Evolutionary conservation across 2,113 vertebrate species (phyloP).

Genomic region (Hypocryptadius cinnamomeus): DNA sequence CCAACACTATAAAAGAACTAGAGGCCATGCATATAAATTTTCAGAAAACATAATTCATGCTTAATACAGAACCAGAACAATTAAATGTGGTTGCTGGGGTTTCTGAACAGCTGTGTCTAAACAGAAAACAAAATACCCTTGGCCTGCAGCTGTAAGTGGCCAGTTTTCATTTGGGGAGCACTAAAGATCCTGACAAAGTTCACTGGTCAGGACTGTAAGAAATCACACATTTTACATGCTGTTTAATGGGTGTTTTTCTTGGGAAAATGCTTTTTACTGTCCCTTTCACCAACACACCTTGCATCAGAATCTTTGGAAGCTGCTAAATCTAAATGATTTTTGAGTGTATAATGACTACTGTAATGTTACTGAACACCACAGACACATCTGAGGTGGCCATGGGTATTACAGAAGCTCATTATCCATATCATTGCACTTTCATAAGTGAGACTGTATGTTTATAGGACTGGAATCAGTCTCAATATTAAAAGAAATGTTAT

Average conservation of each 20-base stretch:
- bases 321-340: neutral
- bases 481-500: neutral
- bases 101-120: neutral
- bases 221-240: neutral
- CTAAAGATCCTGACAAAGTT: neutral
- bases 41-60: neutral
- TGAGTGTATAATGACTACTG: neutral
- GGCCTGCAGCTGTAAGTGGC: neutral
- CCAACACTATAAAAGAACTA: neutral
- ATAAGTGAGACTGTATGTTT: neutral
- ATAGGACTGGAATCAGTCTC: neutral
- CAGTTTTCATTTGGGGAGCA: neutral
- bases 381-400: neutral
- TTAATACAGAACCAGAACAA: neutral
- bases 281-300: neutral
- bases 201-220: neutral
- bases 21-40: neutral
- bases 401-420: neutral
- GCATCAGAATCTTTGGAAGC: neutral
- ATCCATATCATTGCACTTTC: neutral
- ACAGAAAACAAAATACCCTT: neutral
- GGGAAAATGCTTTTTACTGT: neutral
- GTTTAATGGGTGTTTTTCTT: neutral
- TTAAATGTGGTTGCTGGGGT: neutral
- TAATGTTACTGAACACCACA: neutral